phyloP scores from a whole-genome alignment of 2,888 invertebrate genomes.

The Diadegma fenestrale region DNA sequence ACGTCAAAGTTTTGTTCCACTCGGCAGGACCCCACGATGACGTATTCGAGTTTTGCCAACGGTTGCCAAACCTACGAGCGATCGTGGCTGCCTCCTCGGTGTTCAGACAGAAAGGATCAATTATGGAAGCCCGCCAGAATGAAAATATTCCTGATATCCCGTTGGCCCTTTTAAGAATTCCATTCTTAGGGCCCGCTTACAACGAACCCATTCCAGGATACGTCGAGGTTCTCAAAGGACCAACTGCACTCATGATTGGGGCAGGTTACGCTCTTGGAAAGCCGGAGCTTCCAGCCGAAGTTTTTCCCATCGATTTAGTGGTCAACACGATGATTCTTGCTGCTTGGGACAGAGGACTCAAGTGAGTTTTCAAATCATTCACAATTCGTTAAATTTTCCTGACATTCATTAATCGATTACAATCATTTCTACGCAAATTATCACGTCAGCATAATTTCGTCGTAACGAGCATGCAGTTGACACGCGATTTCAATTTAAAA shows the following conservation, averaged over 20 bases:
- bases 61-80: constrained; percentile 72
- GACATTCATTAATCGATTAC: neutral
- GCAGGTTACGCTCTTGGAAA: constrained; percentile 77
- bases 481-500: neutral
- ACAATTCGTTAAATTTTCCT: neutral
- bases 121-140: constrained; percentile 65
- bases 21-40: constrained; percentile 75
- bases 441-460: neutral
- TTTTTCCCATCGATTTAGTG: constrained; percentile 77
- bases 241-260: constrained; percentile 79
- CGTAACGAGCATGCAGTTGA: neutral
- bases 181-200: constrained; percentile 77
- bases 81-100: constrained; percentile 70
- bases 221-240: constrained; percentile 75
- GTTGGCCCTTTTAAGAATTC: constrained; percentile 74
- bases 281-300: constrained; percentile 73
- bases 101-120: constrained; percentile 70
- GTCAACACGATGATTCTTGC: constrained; percentile 77
- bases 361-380: constrained; percentile 69
- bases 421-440: neutral
- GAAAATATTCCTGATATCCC: constrained; percentile 72
- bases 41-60: constrained; percentile 73
- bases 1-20: constrained; percentile 77
- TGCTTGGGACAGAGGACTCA: constrained; percentile 76
- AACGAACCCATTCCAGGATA: constrained; percentile 80